phyloP scores from a whole-genome alignment of 2,113 vertebrate species.

The Phalacrocorax brasilianus region DNA sequence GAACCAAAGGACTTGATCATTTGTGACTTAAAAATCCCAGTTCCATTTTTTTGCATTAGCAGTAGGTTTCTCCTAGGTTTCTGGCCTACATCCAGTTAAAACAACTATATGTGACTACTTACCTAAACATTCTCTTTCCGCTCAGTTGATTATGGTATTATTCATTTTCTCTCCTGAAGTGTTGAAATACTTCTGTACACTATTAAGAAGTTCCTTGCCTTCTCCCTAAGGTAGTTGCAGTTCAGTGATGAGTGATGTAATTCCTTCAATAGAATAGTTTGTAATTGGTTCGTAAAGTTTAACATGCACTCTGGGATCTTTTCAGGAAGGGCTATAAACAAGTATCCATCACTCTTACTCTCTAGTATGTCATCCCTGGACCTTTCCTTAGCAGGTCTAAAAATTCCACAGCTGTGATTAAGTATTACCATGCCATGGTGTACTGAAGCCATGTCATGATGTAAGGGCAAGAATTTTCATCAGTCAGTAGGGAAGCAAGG shows the following conservation, averaged over 20 bases:
- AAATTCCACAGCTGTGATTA: background rate
- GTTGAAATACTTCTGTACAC: background rate
- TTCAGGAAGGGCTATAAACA: background rate
- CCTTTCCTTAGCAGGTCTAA: background rate
- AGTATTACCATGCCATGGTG: background rate
- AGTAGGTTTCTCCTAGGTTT: background rate
- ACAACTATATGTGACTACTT: background rate
- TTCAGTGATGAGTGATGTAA: background rate
- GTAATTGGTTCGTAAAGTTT: background rate
- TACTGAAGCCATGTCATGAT: background rate
- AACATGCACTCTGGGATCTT: background rate
- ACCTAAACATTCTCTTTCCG: slow-evolving; percentile 28
- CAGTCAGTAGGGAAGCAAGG: background rate
- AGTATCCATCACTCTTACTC: background rate
- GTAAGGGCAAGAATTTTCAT: background rate
- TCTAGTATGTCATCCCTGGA: background rate
- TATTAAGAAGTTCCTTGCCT: background rate
- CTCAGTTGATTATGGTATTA: slow-evolving; percentile 14
- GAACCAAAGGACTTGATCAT: background rate
- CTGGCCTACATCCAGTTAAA: slow-evolving; percentile 22
- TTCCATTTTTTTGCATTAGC: background rate
- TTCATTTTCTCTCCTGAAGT: slow-evolving; percentile 15
- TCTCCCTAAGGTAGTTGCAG: background rate
- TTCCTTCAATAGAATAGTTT: background rate
- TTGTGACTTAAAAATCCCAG: background rate